Base-by-base conservation (phyloP, 2,113 vertebrate genomes). In the Loxodonta africana region DNA sequence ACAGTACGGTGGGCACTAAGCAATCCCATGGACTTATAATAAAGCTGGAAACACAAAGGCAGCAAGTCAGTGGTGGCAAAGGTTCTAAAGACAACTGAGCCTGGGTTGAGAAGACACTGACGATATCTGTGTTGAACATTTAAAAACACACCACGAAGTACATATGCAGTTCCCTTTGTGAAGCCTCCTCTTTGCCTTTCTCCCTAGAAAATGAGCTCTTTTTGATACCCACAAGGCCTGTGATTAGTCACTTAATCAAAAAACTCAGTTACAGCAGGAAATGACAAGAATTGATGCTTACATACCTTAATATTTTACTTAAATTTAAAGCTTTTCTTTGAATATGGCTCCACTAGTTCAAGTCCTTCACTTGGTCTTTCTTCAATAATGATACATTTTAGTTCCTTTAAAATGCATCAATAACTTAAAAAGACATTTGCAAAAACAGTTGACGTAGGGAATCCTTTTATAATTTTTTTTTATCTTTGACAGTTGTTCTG, bases 331-430 rank as follows among this genome's bases (percentile, higher is more conserved):
- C 44, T 95, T 80, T 83, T 85, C 46, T 80, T 80, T 41, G 63
- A 67, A 2, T 51, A 91, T 69, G 81, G 1, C 10, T 80, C 67
- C n/a, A 92, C 84, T 97, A 82, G 85, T 67, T 82, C 14, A 8
- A 85, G 23, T 89, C 83, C 44, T 57, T 18, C 8, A 51, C 69
- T 76, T 67, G 67, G 28, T 74, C 18, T 60, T 95, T 88, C 51
- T 69, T 90, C 18, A 91, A 69, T 69, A 78, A 82, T 60, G 57
- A 85, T 53, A 65, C 5, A 62, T 51, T 88, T 60, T 23, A 46
- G 25, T 91, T 91, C 83, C 74, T 96, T 90, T 96, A 90, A 96
- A 87, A 41, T 73, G 5, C 83, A 69, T 88, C 28, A 76, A 7
- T 48, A 94, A 95, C 33, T 80, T 65, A 65, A 94, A 94, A 86